Conservation (phyloP, 2,113 vertebrate genomes). For the Aegotheles bennettii region DNA sequence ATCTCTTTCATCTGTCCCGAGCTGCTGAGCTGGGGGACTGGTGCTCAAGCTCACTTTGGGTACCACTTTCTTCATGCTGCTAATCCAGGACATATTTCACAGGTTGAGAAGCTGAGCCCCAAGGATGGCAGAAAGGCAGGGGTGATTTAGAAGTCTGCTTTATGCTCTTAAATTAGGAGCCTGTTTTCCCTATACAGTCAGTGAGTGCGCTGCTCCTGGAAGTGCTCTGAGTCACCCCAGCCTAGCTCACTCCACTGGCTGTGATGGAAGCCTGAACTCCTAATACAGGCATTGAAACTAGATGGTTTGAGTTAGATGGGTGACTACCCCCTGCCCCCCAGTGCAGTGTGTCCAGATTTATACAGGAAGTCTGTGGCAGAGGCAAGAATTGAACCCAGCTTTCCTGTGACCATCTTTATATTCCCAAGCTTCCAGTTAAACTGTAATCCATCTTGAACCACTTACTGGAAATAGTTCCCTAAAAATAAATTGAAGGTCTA, state of each 20-base stretch:
- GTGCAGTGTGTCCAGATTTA: background rate
- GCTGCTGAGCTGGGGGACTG: background rate
- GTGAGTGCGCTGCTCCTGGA: background rate
- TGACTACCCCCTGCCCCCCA: background rate
- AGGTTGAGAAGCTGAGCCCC: background rate
- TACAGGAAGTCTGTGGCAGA: conserved; percentile 60
- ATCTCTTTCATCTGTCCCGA: background rate
- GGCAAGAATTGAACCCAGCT: conserved; percentile 64
- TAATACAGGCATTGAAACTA: background rate
- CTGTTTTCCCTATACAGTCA: rapidly evolving
- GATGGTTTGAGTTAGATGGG: conserved; percentile 26
- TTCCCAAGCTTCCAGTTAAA: conserved; percentile 46
- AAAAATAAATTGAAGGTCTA: conserved; percentile 58
- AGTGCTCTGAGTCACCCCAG: background rate
- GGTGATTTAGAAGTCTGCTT: background rate
- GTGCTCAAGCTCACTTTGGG: background rate
- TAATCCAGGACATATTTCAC: background rate
- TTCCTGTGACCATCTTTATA: conserved; percentile 40
- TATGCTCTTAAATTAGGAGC: background rate
- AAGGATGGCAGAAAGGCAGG: background rate
- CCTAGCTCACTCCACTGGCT: background rate
- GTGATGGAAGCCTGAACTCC: conserved; percentile 10
- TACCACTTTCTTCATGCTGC: background rate
- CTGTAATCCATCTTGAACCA: conserved; percentile 49
- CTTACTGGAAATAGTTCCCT: conserved; percentile 39